These are phyloP conservation scores for Contarinia nasturtii DNA, from an alignment of 1,140 invertebrate species.

Conservation along the genomic window DNA sequence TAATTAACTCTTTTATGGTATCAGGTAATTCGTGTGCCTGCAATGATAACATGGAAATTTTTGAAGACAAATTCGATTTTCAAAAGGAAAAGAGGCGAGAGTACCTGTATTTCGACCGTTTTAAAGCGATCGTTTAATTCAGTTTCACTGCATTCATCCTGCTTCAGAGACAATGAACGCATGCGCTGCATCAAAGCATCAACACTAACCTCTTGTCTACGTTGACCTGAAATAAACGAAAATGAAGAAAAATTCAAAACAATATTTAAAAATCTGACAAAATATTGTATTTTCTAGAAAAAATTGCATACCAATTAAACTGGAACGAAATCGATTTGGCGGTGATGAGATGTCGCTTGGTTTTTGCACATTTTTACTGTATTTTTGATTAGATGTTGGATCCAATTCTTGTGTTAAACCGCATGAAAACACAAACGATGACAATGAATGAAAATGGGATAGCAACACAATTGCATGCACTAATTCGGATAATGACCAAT, in stretches of 20 bases:
- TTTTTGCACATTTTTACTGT: neutral
- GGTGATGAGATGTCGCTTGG: neutral
- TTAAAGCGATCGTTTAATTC: constrained; percentile 61
- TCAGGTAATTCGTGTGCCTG: constrained; percentile 43
- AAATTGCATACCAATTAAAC: neutral
- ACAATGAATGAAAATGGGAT: constrained; percentile 72
- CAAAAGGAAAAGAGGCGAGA: neutral
- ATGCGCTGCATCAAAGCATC: constrained; percentile 63
- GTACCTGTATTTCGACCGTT: constrained; percentile 44
- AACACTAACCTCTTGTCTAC: constrained; percentile 34
- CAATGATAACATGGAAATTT: no score
- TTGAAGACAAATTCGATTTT: no score
- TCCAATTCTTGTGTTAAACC: constrained; percentile 59
- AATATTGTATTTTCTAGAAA: neutral
- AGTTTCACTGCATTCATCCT: constrained; percentile 50
- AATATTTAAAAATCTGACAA: neutral
- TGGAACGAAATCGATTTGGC: neutral
- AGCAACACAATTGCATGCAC: constrained; percentile 71
- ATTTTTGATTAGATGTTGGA: constrained; percentile 20
- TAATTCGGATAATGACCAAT: constrained; percentile 71
- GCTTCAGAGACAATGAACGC: constrained; percentile 54
- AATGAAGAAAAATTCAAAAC: no score
- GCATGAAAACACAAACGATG: constrained; percentile 72
- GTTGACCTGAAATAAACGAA: neutral
- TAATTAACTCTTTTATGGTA: constrained; percentile 20